These are phyloP conservation scores for Xanthorhoe designata DNA, from an alignment of 2,888 invertebrate genomes.

Conservation along the genomic window DNA sequence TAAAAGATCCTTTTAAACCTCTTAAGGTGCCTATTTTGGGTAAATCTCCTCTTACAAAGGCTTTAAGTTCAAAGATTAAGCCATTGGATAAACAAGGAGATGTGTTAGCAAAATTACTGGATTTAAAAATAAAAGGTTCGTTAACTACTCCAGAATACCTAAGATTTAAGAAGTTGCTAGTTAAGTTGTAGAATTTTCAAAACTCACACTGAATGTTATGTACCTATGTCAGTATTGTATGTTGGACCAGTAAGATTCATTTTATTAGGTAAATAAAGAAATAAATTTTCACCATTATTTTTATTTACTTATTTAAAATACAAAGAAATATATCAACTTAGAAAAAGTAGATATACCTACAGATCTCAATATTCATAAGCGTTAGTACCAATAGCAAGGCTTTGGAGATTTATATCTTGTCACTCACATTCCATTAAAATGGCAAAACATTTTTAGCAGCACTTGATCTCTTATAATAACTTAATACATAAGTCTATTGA, in stretches of 20 bases:
- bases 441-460: too few relatives aligned
- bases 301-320: too few relatives aligned
- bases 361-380: too few relatives aligned
- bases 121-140: constrained; percentile 59
- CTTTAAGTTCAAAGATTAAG: constrained; percentile 51
- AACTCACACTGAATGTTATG: background rate
- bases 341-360: too few relatives aligned
- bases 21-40: constrained; percentile 54
- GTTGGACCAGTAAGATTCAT: background rate
- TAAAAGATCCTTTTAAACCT: constrained; percentile 47
- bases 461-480: too few relatives aligned
- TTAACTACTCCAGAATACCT: constrained; percentile 59
- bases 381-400: too few relatives aligned
- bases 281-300: background rate
- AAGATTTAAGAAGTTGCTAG: constrained; percentile 59
- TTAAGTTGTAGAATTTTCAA: constrained; percentile 33
- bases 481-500: too few relatives aligned
- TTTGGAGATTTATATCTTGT: too few relatives aligned
- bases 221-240: background rate
- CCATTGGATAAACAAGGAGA: constrained; percentile 47
- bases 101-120: constrained; percentile 55
- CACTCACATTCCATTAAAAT: too few relatives aligned
- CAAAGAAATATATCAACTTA: too few relatives aligned
- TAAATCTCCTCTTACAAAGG: constrained; percentile 50
- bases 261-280: background rate